Evolutionary conservation across 2,113 vertebrate genomes (phyloP), one percentile per base, ranked within the genome.

Genomic region (Daboia siamensis): DNA sequence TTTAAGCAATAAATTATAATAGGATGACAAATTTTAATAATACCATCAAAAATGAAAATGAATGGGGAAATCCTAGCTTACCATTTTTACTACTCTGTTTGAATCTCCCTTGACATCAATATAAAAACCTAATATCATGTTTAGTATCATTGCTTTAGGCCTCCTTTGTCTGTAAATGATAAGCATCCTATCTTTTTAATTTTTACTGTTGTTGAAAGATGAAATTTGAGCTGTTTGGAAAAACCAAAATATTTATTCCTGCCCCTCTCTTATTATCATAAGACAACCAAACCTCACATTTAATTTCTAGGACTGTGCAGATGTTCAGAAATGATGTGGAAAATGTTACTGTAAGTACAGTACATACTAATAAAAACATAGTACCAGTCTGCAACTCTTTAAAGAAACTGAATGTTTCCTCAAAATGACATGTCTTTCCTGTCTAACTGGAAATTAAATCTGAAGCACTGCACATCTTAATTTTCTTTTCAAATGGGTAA

Each of bases 151-250:
- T 84, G 44, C 3, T 3, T 87, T 57, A 84, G 29, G 2, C 61
- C 33, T 80, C 8, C 64, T 89, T 17, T 17, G 11, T 89, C 52
- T 2, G n/a, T 87, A 61, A 91, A 89, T 21, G 86, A 84, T 80
- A 56, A 92, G 64, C 24, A 92, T 92, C 61, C 88, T 15, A 48
- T 48, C 39, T 74, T 86, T 94, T 95, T 54, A 87, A 13, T 61
- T 92, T 74, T 44, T 87, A 46, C 33, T 56, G 15, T 54, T 44
- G 0, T 86, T 74, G 44, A 23, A 94, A 92, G 52, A 56, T 90
- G 90, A 94, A 86, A 15, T 7, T 29, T 13, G 33, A 39, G 4
- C 51, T 69, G 15, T 26, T 11, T 15, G n/a, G 93, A 26, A 17
- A 89, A 59, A 59, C 59, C 17, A 90, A 52, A 11, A 5, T 26